Percentiles rank a stretch among this genome's conserved stretches.
Conservation (phyloP, 2,888 invertebrate genomes). For the Agriopis aurantiaria region DNA sequence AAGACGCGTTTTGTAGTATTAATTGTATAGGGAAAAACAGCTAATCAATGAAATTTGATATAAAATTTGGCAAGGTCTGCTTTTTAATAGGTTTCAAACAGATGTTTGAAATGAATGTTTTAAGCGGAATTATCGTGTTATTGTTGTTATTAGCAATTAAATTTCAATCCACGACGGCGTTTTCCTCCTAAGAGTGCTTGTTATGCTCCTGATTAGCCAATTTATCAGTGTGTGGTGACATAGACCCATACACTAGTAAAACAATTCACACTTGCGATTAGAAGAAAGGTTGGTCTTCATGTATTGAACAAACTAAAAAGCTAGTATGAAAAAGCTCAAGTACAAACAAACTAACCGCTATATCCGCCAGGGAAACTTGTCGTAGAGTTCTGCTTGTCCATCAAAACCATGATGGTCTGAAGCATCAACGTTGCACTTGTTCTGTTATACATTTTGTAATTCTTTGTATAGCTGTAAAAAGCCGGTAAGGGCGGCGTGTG, state of each 20-base stretch:
- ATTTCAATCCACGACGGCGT: background rate
- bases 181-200: too few relatives aligned
- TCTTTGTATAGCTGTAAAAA: conserved; percentile 3
- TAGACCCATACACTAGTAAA: background rate
- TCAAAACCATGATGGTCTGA: conserved; percentile 82
- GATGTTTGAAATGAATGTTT: conserved; percentile 3
- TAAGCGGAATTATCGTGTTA: background rate
- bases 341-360: conserved; percentile 65
- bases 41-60: conserved; percentile 39
- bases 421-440: conserved; percentile 83
- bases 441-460: conserved; percentile 72
- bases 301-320: background rate
- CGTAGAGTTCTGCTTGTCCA: conserved; percentile 81
- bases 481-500: conserved; percentile 45
- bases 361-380: conserved; percentile 71
- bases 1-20: conserved; percentile 4
- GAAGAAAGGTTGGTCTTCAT: background rate
- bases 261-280: background rate
- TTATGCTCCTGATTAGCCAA: background rate
- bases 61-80: conserved; percentile 31
- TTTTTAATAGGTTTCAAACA: conserved; percentile 13
- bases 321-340: conserved; percentile 6
- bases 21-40: conserved; percentile 12
- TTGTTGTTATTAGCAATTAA: background rate
- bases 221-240: background rate